Conservation (phyloP, 1,140 invertebrate species). For the Pectinophora gossypiella region DNA sequence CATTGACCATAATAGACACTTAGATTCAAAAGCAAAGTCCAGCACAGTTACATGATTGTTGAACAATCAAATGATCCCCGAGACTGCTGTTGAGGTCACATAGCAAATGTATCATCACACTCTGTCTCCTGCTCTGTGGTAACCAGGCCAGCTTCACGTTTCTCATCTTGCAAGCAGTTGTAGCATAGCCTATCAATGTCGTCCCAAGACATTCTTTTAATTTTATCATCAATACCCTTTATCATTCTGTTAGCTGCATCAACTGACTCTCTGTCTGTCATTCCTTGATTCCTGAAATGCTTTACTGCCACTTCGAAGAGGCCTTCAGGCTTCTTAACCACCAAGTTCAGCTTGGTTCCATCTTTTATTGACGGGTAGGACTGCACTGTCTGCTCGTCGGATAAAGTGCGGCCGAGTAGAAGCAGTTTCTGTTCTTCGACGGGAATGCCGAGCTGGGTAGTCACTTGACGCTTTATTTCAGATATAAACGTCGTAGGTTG, state of each 20-base stretch:
- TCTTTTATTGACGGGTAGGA: slow-evolving; percentile 59
- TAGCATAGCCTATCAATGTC: slow-evolving; percentile 49
- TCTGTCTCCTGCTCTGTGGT: slow-evolving; percentile 14
- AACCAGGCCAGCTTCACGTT: slow-evolving; percentile 13
- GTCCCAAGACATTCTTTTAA: slow-evolving; percentile 61
- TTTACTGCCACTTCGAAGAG: slow-evolving; percentile 45
- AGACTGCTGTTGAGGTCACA: slow-evolving; percentile 29
- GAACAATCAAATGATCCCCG: not conserved
- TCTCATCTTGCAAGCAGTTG: slow-evolving; percentile 38
- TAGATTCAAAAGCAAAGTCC: not conserved
- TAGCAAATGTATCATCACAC: slow-evolving; percentile 24
- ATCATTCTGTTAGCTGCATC: slow-evolving; percentile 35
- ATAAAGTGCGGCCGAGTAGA: slow-evolving; percentile 46
- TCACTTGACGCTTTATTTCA: slow-evolving; percentile 56
- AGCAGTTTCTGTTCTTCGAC: slow-evolving; percentile 53
- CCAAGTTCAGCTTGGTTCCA: slow-evolving; percentile 57
- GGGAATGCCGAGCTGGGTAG: slow-evolving; percentile 41
- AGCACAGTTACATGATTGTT: not conserved
- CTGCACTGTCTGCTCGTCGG: slow-evolving; percentile 48
- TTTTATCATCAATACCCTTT: slow-evolving; percentile 48
- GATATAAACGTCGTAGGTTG: slow-evolving; percentile 43
- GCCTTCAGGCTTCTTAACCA: slow-evolving; percentile 57
- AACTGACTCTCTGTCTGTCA: slow-evolving; percentile 46
- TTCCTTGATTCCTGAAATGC: slow-evolving; percentile 51
- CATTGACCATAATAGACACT: not conserved